These are phyloP conservation scores for Hozukius guyotensis DNA, from an alignment of 2,797 vertebrate species.

Conservation along the genomic window DNA sequence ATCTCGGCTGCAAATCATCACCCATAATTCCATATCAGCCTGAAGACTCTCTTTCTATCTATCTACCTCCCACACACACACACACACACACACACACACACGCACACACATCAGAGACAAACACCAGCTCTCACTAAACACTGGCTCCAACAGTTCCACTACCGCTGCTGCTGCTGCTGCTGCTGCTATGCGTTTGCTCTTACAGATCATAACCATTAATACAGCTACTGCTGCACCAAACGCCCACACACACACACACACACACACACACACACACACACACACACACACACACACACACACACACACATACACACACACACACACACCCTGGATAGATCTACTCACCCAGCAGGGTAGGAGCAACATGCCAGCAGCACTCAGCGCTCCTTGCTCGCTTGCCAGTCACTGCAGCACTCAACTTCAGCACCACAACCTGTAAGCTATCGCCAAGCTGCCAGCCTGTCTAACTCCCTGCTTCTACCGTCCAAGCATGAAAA, in stretches of 20 bases:
- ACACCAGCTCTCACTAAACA: slow-evolving; percentile 45
- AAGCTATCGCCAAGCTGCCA: slow-evolving; percentile 37
- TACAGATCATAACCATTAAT: slow-evolving; percentile 77
- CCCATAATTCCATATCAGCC: slow-evolving; percentile 51
- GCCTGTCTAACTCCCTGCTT: slow-evolving; percentile 32
- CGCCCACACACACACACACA: slow-evolving; percentile 41
- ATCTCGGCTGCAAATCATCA: slow-evolving; percentile 54
- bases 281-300: slow-evolving; percentile 23
- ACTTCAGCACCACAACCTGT: slow-evolving; percentile 72
- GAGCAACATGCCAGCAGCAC: slow-evolving; percentile 75
- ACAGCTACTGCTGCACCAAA: slow-evolving; percentile 72
- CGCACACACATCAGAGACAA: slow-evolving; percentile 30
- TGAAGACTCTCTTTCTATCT: slow-evolving; percentile 25
- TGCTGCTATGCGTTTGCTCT: slow-evolving; percentile 65
- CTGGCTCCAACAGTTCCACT: slow-evolving; percentile 48
- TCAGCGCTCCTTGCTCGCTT: slow-evolving; percentile 55
- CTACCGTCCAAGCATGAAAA: slow-evolving; percentile 24
- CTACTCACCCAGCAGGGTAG: slow-evolving; percentile 72
- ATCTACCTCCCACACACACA: slow-evolving; percentile 4
- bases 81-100: neutral
- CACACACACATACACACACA: slow-evolving; percentile 28
- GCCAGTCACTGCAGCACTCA: slow-evolving; percentile 71
- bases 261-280: slow-evolving; percentile 15
- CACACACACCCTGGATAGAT: slow-evolving; percentile 57
- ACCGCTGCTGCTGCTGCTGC: slow-evolving; percentile 41